Evolutionary conservation across 2,797 vertebrate species (phyloP), one percentile per base, ranked within the genome.

Genomic region (Eutrigla gurnardus): DNA sequence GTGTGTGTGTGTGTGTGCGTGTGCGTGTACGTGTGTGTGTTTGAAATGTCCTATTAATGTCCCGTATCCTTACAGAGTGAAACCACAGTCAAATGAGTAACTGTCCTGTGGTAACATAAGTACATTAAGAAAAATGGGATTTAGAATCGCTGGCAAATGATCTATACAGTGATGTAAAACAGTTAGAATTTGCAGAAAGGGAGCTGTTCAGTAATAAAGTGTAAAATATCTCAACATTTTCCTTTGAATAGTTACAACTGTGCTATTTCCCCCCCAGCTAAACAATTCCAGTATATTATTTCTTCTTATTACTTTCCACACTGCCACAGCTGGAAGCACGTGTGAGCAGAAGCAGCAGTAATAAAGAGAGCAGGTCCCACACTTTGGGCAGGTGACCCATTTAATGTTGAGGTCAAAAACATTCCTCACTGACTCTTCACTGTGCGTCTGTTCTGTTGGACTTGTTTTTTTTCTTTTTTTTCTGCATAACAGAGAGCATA

Each of bases 371-470:
- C 49, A 42, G 55, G n/a, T 77, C 6, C 7, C 58, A 33, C 47
- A 39, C 37, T 70, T 36, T 49, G 12, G 49, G 52, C 58, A 45
- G 43, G 47, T 75, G 65, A 83, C 75, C 78, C 70, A 69, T 60
- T 55, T 45, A 59, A 13, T 77, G 70, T 53, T 71, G 65, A 78
- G 76, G 83, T 88, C 72, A 76, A 58, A 86, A 87, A 78, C 43
- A 77, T 60, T 76, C 77, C 67, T 57, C n/a, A 75, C 36, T 75
- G 67, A 82, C 64, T 69, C 81, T 18, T 57, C 62, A 12, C 72
- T 45, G 54, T 61, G 46, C 17, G 1, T 86, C 71, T 80, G 83
- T 85, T 80, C 47, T 68, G 63, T 77, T 73, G 43, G 47, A 42
- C 64, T 73, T 69, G 3, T 74, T 70, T 75, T 81, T 70, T 73